Percentiles rank a stretch among this genome's conserved stretches.
phyloP scores from a whole-genome alignment of 30 jellyfish, hydroid and myxozoan species.

The Pseudorhiza aurosa region DNA sequence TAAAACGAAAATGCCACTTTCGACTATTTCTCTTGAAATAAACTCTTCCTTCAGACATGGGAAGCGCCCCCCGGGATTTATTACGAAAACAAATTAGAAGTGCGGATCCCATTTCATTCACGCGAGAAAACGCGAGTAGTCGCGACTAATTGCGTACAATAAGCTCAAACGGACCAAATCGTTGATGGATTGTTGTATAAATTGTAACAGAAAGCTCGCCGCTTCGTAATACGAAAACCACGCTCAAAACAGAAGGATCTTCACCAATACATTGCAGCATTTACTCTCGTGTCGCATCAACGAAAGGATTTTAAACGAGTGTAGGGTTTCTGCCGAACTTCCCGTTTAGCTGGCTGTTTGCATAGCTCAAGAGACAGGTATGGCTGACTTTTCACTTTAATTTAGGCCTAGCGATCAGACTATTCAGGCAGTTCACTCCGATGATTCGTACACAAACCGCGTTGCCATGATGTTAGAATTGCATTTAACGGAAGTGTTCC shows the following conservation, averaged over 20 bases:
- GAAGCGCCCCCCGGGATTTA: too few species aligned
- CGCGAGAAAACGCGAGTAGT: neutral
- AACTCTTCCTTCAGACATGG: too few species aligned
- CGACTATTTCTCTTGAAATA: too few species aligned
- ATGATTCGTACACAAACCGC: too few species aligned
- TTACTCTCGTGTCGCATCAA: neutral
- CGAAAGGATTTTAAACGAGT: neutral
- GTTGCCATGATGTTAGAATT: too few species aligned
- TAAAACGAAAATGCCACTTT: too few species aligned
- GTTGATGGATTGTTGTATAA: neutral
- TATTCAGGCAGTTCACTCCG: too few species aligned
- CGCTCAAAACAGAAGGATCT: neutral
- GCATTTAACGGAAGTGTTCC: too few species aligned
- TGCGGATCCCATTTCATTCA: neutral
- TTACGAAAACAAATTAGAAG: too few species aligned
- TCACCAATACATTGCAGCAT: too few species aligned
- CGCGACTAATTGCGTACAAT: neutral
- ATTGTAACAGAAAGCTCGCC: neutral
- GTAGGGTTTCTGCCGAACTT: neutral
- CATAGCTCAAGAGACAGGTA: neutral
- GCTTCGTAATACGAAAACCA: neutral
- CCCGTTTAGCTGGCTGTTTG: neutral
- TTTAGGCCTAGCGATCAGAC: too few species aligned
- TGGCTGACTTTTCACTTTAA: slow-evolving; percentile 3
- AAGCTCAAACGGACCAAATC: neutral